Evolutionary conservation across 1,140 invertebrate species (phyloP).

Genomic region (fruit fly (Drosophila melanogaster)): DNA sequence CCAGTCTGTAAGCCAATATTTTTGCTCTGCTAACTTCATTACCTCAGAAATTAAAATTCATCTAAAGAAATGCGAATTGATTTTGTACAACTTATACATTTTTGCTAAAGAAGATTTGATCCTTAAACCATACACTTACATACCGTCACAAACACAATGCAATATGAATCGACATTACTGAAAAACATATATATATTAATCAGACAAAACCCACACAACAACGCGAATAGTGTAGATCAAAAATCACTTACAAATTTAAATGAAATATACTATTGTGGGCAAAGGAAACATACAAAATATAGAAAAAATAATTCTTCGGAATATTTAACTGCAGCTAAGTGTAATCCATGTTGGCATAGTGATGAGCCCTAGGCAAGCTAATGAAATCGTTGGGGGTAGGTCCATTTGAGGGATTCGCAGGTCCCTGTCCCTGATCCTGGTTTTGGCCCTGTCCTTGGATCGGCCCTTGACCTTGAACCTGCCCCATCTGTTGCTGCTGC

Average conservation of each 20-base stretch:
- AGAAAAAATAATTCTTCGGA: background rate
- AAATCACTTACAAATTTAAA: background rate
- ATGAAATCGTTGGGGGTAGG: background rate
- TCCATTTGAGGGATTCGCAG: background rate
- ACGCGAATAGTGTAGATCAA: too few relatives aligned
- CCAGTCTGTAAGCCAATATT: slow-evolving; percentile 40
- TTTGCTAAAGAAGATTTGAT: slow-evolving; percentile 16
- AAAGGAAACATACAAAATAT: slow-evolving; percentile 10
- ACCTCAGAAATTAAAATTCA: background rate
- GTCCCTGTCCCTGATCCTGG: background rate
- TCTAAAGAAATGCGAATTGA: background rate
- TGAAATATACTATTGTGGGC: slow-evolving; percentile 3
- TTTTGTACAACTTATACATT: slow-evolving; percentile 27
- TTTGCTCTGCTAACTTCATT: slow-evolving; percentile 30
- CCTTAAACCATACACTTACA: slow-evolving; percentile 6
- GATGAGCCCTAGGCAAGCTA: background rate
- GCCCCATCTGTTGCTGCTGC: slow-evolving; percentile 2
- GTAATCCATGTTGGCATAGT: background rate
- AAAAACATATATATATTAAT: too few relatives aligned
- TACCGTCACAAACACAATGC: slow-evolving; percentile 3
- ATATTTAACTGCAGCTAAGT: background rate
- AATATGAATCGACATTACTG: background rate
- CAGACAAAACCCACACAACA: too few relatives aligned
- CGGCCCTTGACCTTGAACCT: background rate
- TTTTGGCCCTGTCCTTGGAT: background rate